phyloP scores from a whole-genome alignment of 2,113 vertebrate species.

The Eurypyga helias region DNA sequence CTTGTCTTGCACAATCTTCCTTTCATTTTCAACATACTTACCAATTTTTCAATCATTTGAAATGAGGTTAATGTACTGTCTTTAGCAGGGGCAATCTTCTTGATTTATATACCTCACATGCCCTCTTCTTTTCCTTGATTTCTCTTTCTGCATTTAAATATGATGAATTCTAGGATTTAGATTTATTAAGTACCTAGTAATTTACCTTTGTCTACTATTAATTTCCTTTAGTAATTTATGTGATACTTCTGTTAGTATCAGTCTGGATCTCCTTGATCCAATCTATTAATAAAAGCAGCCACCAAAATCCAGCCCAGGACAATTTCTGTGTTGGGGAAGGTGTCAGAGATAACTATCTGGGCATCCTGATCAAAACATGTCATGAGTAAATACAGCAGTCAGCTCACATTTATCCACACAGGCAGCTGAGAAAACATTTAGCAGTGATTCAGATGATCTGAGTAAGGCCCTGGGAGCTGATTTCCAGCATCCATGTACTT shows the following conservation, averaged over 20 bases:
- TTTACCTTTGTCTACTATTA: background rate
- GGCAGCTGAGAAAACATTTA: background rate
- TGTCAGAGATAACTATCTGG: background rate
- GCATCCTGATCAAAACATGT: background rate
- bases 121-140: conserved; percentile 2
- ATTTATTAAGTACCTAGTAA: background rate
- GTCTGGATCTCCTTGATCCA: background rate
- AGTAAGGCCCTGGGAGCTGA: background rate
- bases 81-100: background rate
- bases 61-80: background rate
- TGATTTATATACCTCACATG: conserved; percentile 11
- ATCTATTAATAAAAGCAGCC: background rate
- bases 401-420: background rate
- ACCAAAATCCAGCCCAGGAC: background rate
- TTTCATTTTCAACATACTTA: conserved; percentile 15
- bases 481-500: background rate
- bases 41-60: conserved; percentile 42
- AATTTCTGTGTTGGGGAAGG: background rate
- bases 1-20: conserved; percentile 31
- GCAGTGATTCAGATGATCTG: background rate
- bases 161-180: background rate
- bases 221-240: background rate
- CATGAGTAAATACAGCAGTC: background rate
- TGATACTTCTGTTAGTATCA: background rate
- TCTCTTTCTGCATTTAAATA: conserved; percentile 2